phyloP scores from a whole-genome alignment of 1,140 invertebrate genomes.

The Zaprionus africanus region DNA sequence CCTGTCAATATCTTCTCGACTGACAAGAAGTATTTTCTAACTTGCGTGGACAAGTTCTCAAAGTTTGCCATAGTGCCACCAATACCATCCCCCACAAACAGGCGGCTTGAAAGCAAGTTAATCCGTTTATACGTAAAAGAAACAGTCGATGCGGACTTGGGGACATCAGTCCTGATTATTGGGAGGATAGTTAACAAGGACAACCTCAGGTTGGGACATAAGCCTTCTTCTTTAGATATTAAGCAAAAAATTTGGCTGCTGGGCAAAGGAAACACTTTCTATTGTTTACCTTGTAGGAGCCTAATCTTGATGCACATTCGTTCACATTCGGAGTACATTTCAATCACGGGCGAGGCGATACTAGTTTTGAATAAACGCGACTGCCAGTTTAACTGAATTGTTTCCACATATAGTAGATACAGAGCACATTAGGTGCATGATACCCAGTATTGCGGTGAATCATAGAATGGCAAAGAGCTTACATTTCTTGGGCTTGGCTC shows the following conservation, averaged over 20 bases:
- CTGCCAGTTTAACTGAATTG: neutral
- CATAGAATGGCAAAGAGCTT: too few species aligned
- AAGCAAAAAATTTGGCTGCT: neutral
- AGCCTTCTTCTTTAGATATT: neutral
- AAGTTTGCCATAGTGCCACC: conserved; percentile 5
- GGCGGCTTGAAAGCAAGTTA: neutral
- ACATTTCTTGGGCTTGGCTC: neutral
- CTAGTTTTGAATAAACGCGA: conserved; percentile 2
- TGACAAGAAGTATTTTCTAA: conserved; percentile 3
- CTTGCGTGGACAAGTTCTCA: conserved; percentile 14
- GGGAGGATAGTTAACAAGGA: neutral
- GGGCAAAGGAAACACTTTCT: neutral
- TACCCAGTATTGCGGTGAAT: too few species aligned
- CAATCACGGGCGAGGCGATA: neutral
- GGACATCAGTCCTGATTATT: conserved; percentile 1
- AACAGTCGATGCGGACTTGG: neutral
- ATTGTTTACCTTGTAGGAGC: too few species aligned
- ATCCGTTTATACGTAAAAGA: neutral
- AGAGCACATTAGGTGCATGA: too few species aligned
- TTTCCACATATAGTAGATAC: too few species aligned
- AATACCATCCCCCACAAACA: neutral
- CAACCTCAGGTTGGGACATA: neutral
- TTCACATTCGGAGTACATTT: conserved; percentile 18
- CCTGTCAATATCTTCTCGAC: conserved; percentile 13
- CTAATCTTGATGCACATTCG: too few species aligned